Percentiles rank a stretch among this genome's conserved stretches.
These are phyloP conservation scores for Dipodomys ordii DNA, from an alignment of 2,113 vertebrate genomes.

Conservation along the genomic window DNA sequence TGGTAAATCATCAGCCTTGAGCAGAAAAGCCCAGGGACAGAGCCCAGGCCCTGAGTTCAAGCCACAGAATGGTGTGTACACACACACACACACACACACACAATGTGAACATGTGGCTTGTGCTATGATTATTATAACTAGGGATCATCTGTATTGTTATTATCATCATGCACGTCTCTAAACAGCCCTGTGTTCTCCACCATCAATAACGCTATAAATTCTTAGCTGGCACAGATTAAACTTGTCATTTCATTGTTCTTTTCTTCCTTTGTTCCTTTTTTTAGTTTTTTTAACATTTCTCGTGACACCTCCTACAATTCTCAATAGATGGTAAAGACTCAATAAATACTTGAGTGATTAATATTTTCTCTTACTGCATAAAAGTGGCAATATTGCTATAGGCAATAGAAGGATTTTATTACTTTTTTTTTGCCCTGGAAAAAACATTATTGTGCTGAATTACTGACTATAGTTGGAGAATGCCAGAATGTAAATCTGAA, in stretches of 20 bases:
- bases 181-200: background rate
- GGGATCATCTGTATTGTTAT: background rate
- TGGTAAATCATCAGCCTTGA: too few relatives aligned
- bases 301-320: slow-evolving; percentile 1
- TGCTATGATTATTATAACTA: slow-evolving; percentile 33
- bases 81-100: too few relatives aligned
- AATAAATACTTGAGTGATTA: slow-evolving; percentile 29
- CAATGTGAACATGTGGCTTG: background rate
- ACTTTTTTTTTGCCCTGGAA: background rate
- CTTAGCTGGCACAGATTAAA: background rate
- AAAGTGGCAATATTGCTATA: background rate
- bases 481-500: background rate
- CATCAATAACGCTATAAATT: background rate
- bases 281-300: background rate
- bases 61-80: too few relatives aligned
- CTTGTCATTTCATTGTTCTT: background rate
- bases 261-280: background rate
- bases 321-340: slow-evolving; percentile 25
- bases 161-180: background rate
- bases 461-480: background rate
- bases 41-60: too few relatives aligned
- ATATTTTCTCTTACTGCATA: slow-evolving; percentile 32
- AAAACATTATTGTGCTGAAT: slow-evolving; percentile 11
- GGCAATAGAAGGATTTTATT: background rate
- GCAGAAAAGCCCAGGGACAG: too few relatives aligned